Base-by-base conservation (phyloP, 1,140 invertebrate species). In the Hormaphis cornu region DNA sequence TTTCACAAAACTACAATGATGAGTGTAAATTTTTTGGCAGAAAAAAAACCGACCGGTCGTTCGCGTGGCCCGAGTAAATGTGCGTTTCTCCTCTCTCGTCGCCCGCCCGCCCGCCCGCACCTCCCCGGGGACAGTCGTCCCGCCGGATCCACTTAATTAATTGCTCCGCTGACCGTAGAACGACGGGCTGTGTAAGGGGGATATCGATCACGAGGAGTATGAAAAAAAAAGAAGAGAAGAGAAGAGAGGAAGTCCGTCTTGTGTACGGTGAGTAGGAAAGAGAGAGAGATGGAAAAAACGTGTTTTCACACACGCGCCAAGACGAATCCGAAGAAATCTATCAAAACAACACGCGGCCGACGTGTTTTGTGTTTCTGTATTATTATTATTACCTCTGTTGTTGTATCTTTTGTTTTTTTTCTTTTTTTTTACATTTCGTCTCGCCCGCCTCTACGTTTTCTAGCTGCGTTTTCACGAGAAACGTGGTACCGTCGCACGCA, bases 71-170 rank as follows among this genome's bases (percentile, higher is more conserved):
- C 44, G 61, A 50, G 28, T 35, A 66, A 66, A 66, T 50, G n/a
- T n/a, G 61, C 42, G 44, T 66, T 66, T 66, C 42, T 48, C n/a
- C n/a, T n/a, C n/a, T n/a, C 61, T 66, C 50, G 61, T 50, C 40
- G 44, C 26, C 61, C 61, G 61, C 35, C 28, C n/a, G n/a, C n/a
- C n/a, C n/a, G n/a, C n/a, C n/a, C n/a, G n/a, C n/a, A n/a, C n/a
- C n/a, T n/a, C 44, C 42, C 37, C n/a, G 10, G 26, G 28, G 24
- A 66, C 61, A n/a, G n/a, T n/a, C n/a, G n/a, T n/a, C n/a, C n/a
- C 50, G 28, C 61, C 44, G 61, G 50, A 66, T 66, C 61, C 61
- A 66, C 61, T 48, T 66, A 66, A 66, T 66, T 66, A 66, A 33
- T 44, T 50, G n/a, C n/a, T n/a, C n/a, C n/a, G n/a, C n/a, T n/a